phyloP scores from a whole-genome alignment of 2,888 invertebrate genomes.

The Diarsia mendica region DNA sequence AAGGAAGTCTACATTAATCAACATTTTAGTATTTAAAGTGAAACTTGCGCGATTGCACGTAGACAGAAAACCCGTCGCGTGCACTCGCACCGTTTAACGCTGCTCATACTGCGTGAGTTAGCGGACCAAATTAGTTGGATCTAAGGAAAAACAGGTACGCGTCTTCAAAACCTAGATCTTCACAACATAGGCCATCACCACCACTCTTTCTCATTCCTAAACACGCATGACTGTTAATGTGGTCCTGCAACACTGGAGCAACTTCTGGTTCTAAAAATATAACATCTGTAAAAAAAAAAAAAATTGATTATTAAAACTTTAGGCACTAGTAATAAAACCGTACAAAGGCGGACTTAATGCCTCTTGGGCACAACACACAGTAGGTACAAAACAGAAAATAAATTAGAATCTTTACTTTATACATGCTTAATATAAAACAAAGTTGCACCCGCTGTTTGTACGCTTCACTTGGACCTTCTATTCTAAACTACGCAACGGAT shows the following conservation, averaged over 20 bases:
- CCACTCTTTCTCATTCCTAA: neutral
- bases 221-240: neutral
- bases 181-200: neutral
- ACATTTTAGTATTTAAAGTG: neutral
- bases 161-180: neutral
- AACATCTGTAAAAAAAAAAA: conserved; percentile 58
- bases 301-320: no score
- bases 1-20: neutral
- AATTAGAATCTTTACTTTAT: no score
- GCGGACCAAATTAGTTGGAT: neutral
- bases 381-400: no score
- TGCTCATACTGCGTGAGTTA: neutral
- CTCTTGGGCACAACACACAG: no score
- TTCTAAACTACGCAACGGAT: no score
- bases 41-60: neutral
- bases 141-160: neutral
- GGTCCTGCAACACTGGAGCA: neutral
- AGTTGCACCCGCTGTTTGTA: no score
- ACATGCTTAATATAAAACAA: no score
- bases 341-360: no score
- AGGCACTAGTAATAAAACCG: no score
- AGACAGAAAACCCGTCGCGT: neutral
- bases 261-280: conserved; percentile 41
- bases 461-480: no score
- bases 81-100: neutral